Evolutionary conservation across 1,140 invertebrate species (phyloP), one percentile per base, ranked within the genome.

Genomic region (Trypoxylus dichotomus): DNA sequence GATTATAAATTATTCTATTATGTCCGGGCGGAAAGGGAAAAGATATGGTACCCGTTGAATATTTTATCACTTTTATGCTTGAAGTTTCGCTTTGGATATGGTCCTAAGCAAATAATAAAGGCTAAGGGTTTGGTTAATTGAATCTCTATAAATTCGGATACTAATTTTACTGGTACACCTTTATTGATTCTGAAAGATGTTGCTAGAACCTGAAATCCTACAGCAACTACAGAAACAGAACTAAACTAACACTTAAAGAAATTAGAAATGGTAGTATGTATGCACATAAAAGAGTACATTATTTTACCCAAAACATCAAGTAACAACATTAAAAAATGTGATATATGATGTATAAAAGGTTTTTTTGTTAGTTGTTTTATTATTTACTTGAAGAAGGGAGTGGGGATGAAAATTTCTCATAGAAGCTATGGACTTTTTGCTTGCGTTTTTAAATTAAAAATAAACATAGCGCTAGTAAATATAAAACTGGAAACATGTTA

Each of bases 91-190:
- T 27, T 25, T 13, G 60, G 60, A 24, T 68, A 68, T 29, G 60
- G 60, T 68, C 60, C 60, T 68, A 68, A 68, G 60, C 60, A 68
- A 68, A 68, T 68, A 68, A 68, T 68, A 68, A 68, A 68, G 32
- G 19, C 60, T 29, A 27, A 29, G 60, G 60, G 60, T 68, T 68
- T 24, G 21, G 60, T 68, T 68, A 68, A 68, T 68, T 68, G 19
- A 27, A 68, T 68, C 60, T 25, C 24, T 68, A 68, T 68, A 68
- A 68, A 27, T 68, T 24, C 47, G 19, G 47, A 54, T 54, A 54
- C 19, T 54, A 54, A 19, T 19, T n/a, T 19, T n/a, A 54, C 47
- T 19, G 5, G 15, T n/a, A 19, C 19, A 54, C 47, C 19, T 54
- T 6, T 19, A 19, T 54, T 54, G 47, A 54, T 54, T 54, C 19